These are phyloP conservation scores for Lethocerus indicus DNA, from an alignment of 1,140 invertebrate species.

Conservation along the genomic window DNA sequence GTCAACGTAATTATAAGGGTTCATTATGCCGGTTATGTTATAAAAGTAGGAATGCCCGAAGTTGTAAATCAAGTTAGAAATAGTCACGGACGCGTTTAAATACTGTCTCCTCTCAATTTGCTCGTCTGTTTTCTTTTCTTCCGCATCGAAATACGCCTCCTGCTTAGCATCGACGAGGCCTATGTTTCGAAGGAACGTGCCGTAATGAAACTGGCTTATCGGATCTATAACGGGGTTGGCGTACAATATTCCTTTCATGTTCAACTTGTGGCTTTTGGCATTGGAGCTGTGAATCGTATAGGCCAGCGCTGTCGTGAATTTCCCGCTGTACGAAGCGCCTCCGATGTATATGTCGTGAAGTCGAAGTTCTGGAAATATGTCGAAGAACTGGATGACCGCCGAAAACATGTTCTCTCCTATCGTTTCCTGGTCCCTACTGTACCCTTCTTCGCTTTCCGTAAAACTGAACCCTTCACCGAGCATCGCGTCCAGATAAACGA, in stretches of 20 bases:
- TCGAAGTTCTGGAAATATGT: conserved; percentile 29
- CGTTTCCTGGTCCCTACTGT: neutral
- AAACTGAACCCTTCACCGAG: conserved; percentile 17
- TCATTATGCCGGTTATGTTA: no score
- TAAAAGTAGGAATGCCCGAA: no score
- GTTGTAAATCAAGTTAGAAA: no score
- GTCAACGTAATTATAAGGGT: no score
- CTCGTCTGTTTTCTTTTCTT: conserved; percentile 11
- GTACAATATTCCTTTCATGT: conserved; percentile 54
- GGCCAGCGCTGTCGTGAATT: conserved; percentile 32
- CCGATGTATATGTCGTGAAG: conserved; percentile 20
- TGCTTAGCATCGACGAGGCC: conserved; percentile 27
- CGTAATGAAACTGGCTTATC: conserved; percentile 52
- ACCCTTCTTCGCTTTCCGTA: conserved; percentile 6
- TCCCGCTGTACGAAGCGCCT: conserved; percentile 39
- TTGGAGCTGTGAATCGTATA: conserved; percentile 32
- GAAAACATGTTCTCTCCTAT: conserved; percentile 47
- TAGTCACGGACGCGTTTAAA: no score
- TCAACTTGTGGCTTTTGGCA: conserved; percentile 39
- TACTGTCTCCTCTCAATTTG: no score
- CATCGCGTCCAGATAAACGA: conserved; percentile 68
- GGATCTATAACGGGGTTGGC: conserved; percentile 77
- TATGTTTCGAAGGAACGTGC: conserved; percentile 63
- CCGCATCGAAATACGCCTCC: conserved; percentile 8
- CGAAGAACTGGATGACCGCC: conserved; percentile 51